Evolutionary conservation across 2,888 invertebrate species (phyloP), one percentile per base, ranked within the genome.

Genomic region (Drosophila stalkeri): DNA sequence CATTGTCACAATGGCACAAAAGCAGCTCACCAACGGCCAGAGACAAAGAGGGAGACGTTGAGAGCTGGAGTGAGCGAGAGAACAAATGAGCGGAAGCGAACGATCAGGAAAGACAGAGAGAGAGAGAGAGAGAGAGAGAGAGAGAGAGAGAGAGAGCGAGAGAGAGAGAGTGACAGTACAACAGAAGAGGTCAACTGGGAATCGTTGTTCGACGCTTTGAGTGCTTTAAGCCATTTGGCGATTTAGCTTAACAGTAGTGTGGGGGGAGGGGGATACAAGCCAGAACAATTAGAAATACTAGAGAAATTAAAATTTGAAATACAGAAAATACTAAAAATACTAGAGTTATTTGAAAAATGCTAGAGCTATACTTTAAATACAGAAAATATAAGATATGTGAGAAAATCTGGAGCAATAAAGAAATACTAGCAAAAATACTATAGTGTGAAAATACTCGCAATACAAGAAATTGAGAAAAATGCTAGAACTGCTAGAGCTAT

Each of bases 1-100:
- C 80, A 80, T 72, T 78, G 74, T 82, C 84, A 78, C 78, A 80
- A 77, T 72, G 75, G 64, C 79, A 67, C 72, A 75, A 75, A 80
- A 62, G 61, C 70, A 47, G 52, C 47, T 56, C 76, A 54, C 14
- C 46, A 60, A 59, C 67, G 56, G 43, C n/a, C 11, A 56, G 7
- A 46, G 9, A 27, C 33, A 8, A 16, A 5, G 6, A 37, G 3
- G 16, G 51, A 20, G 20, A 46, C 18, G n/a, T n/a, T n/a, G n/a
- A n/a, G n/a, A n/a, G 31, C 9, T 2, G 27, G 55, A 2, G 14
- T 35, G 49, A 23, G 35, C 27, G 20, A 23, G 61, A 55, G 62
- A n/a, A 43, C 11, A 49, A 16, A 7, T 16, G 61, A 16, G 35
- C 49, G 35, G 20, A 57, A 37, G 59, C 8, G 27, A 55, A 39